These are phyloP conservation scores for Serilophus lunatus DNA, from an alignment of 2,113 vertebrate genomes.

Conservation along the genomic window DNA sequence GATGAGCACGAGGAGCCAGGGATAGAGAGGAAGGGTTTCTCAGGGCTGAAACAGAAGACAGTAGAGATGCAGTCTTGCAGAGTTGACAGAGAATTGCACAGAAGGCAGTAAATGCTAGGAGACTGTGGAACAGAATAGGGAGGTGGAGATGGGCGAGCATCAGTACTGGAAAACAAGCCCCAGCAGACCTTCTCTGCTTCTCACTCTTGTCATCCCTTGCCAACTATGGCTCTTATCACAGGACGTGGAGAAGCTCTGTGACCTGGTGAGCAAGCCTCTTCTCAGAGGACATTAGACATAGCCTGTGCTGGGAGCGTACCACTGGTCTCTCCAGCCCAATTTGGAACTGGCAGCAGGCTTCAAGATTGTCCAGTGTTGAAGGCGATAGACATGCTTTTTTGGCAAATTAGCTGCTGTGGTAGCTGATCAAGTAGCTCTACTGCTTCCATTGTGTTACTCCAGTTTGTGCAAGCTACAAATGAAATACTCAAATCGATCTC, in stretches of 20 bases:
- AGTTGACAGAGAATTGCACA: not conserved
- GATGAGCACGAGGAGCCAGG: too few species aligned
- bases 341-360: not conserved
- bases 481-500: not conserved
- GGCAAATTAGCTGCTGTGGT: not conserved
- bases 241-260: not conserved
- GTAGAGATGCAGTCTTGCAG: not conserved
- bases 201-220: not conserved
- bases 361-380: not conserved
- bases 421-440: not conserved
- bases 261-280: not conserved
- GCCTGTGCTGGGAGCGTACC: accelerated
- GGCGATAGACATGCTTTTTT: not conserved
- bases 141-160: not conserved
- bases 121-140: not conserved
- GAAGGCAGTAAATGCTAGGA: not conserved
- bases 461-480: not conserved
- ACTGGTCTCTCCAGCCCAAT: not conserved
- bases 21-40: not conserved
- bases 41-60: not conserved
- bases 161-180: not conserved
- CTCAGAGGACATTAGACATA: not conserved
- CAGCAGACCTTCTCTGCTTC: not conserved
- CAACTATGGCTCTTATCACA: not conserved
- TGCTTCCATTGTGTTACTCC: not conserved